These are phyloP conservation scores for Jordanella pulchra DNA, from an alignment of 2,797 vertebrate species.

Conservation along the genomic window DNA sequence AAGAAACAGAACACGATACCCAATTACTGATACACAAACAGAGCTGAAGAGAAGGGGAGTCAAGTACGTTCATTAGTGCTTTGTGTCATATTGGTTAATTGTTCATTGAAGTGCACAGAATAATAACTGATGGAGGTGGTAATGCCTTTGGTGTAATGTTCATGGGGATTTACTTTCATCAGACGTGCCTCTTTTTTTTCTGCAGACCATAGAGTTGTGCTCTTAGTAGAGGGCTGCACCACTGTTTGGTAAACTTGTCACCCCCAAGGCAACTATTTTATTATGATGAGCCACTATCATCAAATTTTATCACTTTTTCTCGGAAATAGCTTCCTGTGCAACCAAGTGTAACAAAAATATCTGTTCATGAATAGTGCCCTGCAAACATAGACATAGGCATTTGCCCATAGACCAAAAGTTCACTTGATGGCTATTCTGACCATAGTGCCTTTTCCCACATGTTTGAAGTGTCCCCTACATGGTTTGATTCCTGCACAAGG, in stretches of 20 bases:
- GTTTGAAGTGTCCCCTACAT: not conserved
- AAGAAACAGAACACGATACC: conserved; percentile 55
- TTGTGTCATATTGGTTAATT: conserved; percentile 71
- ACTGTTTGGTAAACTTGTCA: conserved; percentile 41
- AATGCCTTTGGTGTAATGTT: conserved; percentile 53
- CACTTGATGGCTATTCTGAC: not conserved
- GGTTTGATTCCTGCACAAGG: not conserved
- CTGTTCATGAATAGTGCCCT: not conserved
- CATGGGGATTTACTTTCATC: conserved; percentile 47
- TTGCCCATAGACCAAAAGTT: not conserved
- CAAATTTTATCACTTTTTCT: conserved; percentile 22
- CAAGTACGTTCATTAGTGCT: conserved; percentile 65
- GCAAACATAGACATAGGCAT: not conserved
- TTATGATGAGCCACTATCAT: conserved; percentile 24
- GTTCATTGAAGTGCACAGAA: conserved; percentile 65
- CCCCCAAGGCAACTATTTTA: conserved; percentile 29
- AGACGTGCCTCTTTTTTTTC: conserved; percentile 41
- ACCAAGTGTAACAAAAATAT: conserved; percentile 13
- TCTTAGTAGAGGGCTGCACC: conserved; percentile 39
- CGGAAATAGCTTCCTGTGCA: conserved; percentile 8
- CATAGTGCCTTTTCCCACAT: too few relatives aligned
- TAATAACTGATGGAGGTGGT: conserved; percentile 56
- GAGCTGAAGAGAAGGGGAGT: conserved; percentile 30
- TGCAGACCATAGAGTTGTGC: conserved; percentile 35
- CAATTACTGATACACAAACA: conserved; percentile 57